Evolutionary conservation across 2,113 vertebrate species (phyloP), one percentile per base, ranked within the genome.

Genomic region (Ardeotis arabs): DNA sequence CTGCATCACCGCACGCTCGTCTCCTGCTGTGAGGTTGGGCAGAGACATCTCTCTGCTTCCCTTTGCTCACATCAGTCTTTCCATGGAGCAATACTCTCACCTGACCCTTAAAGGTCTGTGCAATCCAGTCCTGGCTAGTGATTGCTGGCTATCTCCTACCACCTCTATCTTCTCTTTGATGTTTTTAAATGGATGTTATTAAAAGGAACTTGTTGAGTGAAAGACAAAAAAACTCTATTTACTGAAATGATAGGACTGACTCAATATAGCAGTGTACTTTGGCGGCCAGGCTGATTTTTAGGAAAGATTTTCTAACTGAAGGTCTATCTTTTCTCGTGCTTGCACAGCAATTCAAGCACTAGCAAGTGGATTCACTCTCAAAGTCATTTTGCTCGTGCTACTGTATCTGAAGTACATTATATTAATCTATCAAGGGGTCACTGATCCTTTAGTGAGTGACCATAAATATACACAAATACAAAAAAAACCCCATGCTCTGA

Each of bases 101-200:
- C 96, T 96, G 97, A 98, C 96, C 97, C 97, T 67, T 1, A 15
- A 78, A 95, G 90, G 47, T 31, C 89, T 73, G 15, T 25, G 82
- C 87, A 78, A 96, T 39, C 60, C 19, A 1, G 19, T 1, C 62
- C 89, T 66, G 78, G 90, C 80, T 87, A 84, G 93, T 68, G 93
- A 93, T 70, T 78, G 78, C 60, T 73, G 78, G 75, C 76, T 77
- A 88, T 62, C 84, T 68, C 80, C 91, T 70, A n/a, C 76, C 64
- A 82, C 95, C 93, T 93, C 90, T 9, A 5, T 37, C 78, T 87
- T 49, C 92, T 60, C 97, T 98, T 96, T 97, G 97, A 97, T 97
- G 96, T 94, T 86, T 81, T 62, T 72, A 91, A 97, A 93, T 74
- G 82, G 91, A 80, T 80, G 89, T 77, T 70, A 55, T 93, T 92